Evolutionary conservation across 2,113 vertebrate genomes (phyloP).

Genomic region (Notiomystis cincta): DNA sequence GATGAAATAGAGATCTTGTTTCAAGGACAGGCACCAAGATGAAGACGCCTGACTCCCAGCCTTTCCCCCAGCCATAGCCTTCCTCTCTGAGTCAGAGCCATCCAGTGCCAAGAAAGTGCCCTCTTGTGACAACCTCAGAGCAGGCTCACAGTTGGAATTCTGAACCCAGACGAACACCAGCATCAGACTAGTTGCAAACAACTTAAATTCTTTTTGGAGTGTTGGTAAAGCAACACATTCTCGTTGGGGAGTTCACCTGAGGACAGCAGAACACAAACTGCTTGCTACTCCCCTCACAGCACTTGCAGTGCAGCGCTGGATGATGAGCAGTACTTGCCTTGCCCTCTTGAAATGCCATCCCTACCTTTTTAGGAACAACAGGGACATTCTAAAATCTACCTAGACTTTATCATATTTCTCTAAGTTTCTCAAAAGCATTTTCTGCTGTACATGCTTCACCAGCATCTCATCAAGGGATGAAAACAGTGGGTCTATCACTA

Average conservation of each 20-base stretch:
- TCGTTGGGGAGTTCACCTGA: neutral
- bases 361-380: neutral
- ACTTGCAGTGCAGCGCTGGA: neutral
- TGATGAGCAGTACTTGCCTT: neutral
- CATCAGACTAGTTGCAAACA: neutral
- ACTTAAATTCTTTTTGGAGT: neutral
- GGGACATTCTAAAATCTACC: neutral
- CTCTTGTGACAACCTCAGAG: neutral
- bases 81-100: neutral
- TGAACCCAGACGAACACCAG: neutral
- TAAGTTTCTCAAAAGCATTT: neutral
- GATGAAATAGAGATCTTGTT: neutral
- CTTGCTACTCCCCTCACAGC: neutral
- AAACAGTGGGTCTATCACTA: neutral
- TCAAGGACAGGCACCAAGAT: neutral
- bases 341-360: neutral
- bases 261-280: neutral
- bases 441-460: rapidly evolving
- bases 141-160: neutral
- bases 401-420: neutral
- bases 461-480: neutral
- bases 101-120: neutral
- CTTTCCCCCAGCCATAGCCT: neutral
- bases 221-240: neutral
- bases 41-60: neutral